phyloP scores from a whole-genome alignment of 2,797 vertebrate species.

The Gorsachius magnificus region DNA sequence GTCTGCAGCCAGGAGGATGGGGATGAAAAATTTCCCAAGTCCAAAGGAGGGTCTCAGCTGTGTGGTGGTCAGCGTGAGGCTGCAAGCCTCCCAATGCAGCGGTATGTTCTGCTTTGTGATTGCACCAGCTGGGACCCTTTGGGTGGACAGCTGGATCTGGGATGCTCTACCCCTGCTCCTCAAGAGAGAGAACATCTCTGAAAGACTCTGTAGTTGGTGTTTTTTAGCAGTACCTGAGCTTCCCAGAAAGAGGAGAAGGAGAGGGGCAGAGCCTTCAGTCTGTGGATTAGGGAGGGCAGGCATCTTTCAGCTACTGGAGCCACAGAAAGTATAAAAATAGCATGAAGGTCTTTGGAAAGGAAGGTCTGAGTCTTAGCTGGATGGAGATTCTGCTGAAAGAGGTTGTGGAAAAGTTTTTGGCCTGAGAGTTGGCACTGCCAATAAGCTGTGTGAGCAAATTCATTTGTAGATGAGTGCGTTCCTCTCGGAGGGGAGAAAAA shows the following conservation, averaged over 20 bases:
- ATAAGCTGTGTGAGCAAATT: not conserved
- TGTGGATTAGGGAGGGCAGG: fast-evolving
- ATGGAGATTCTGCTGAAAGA: not conserved
- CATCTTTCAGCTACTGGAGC: not conserved
- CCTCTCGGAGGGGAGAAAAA: not conserved
- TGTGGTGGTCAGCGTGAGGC: fast-evolving
- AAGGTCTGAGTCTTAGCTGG: not conserved
- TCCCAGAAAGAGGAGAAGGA: not conserved
- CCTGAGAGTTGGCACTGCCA: not conserved
- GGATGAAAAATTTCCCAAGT: not conserved
- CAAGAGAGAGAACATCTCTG: not conserved
- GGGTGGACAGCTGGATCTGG: not conserved
- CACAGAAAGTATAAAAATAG: not conserved
- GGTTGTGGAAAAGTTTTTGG: not conserved
- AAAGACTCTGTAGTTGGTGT: not conserved
- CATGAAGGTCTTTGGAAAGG: not conserved
- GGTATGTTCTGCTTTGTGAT: not conserved
- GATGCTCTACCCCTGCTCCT: not conserved
- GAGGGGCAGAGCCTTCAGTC: not conserved
- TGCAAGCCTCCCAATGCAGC: fast-evolving
- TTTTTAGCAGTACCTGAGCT: not conserved
- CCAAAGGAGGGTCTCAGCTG: not conserved
- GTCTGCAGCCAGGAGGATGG: not conserved
- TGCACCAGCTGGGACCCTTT: not conserved
- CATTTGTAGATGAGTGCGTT: not conserved